These are phyloP conservation scores for Tringa solitaria DNA, from an alignment of 2,113 vertebrate species.

Conservation along the genomic window DNA sequence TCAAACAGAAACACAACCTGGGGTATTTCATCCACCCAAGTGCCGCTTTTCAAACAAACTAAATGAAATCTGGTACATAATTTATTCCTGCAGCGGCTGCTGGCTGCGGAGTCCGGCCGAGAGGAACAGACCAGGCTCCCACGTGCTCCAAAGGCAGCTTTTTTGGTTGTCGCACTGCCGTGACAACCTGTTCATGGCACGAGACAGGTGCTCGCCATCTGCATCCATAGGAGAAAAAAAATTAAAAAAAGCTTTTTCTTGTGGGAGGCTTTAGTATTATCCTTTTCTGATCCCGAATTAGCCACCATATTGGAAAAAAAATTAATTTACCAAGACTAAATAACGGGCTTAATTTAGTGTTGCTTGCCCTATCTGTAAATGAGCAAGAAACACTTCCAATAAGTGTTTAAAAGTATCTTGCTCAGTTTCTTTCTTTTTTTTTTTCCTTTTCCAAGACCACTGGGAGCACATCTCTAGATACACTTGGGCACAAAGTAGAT, in stretches of 20 bases:
- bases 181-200: neutral
- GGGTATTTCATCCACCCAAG: neutral
- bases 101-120: neutral
- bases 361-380: neutral
- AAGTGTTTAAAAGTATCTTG: neutral
- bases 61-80: neutral
- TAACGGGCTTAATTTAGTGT: neutral
- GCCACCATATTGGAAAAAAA: neutral
- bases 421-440: neutral
- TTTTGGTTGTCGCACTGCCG: neutral
- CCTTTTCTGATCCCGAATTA: neutral
- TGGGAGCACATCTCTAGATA: neutral
- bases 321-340: neutral
- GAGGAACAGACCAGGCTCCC: neutral
- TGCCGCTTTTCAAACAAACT: neutral
- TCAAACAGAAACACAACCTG: neutral
- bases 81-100: neutral
- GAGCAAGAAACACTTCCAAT: neutral
- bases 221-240: neutral
- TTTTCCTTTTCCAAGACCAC: neutral
- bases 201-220: neutral
- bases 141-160: neutral
- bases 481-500: neutral
- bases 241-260: neutral
- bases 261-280: neutral